Evolutionary conservation across 2,113 vertebrate genomes (phyloP).

Genomic region (Prinia subflava): DNA sequence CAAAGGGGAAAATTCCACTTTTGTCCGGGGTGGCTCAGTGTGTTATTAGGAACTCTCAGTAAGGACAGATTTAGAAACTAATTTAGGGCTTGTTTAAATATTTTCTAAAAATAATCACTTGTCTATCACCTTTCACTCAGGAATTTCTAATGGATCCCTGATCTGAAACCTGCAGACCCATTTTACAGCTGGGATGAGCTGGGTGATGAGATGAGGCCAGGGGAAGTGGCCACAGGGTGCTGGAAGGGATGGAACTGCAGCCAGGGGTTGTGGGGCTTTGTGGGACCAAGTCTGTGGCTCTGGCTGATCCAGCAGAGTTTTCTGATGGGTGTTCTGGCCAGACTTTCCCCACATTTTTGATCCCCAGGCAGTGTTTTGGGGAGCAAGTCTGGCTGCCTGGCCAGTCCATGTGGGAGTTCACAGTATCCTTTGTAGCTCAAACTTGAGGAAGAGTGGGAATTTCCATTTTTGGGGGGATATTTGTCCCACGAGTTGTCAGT

Average conservation of each 20-base stretch:
- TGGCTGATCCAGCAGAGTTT: neutral
- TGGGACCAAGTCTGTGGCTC: rapidly evolving
- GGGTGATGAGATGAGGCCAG: neutral
- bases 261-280: rapidly evolving
- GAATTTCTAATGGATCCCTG: neutral
- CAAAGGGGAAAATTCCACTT: conserved; percentile 18
- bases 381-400: neutral
- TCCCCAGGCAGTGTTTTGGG: neutral
- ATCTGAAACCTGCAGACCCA: neutral
- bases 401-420: neutral
- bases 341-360: neutral
- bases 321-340: neutral
- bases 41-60: neutral
- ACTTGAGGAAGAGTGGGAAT: neutral
- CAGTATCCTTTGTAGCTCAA: neutral
- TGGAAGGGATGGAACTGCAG: neutral
- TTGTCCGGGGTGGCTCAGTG: neutral
- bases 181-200: neutral
- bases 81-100: conserved; percentile 29
- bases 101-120: conserved; percentile 30
- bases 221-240: neutral
- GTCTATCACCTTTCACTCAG: neutral
- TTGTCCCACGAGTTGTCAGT: neutral
- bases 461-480: neutral
- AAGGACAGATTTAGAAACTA: conserved; percentile 35